A percentile compares a stretch with the other conserved stretches of the same genome.
These are phyloP conservation scores for Gymnoscopelus braueri DNA, from an alignment of 2,797 vertebrate species.

Conservation along the genomic window DNA sequence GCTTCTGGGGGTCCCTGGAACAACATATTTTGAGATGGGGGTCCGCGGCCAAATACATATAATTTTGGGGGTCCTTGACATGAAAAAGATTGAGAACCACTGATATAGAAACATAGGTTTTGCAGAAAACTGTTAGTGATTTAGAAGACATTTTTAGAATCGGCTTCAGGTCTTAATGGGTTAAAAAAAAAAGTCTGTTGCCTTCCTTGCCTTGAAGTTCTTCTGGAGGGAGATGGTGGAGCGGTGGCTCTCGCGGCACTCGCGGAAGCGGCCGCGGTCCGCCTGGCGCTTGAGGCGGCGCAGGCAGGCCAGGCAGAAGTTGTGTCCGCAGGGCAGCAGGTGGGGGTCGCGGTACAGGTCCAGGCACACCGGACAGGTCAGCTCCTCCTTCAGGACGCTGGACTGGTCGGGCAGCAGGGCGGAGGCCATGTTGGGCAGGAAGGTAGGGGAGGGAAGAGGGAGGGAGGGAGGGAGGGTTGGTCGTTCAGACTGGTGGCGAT, in stretches of 20 bases:
- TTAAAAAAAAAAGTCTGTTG: too few relatives aligned
- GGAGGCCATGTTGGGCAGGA: constrained; percentile 65
- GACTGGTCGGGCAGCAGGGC: constrained; percentile 55
- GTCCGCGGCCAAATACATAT: too few relatives aligned
- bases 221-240: constrained; percentile 64
- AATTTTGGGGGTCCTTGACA: too few relatives aligned
- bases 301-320: constrained; percentile 78
- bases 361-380: constrained; percentile 81
- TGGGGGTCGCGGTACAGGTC: constrained; percentile 78
- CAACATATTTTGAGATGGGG: too few relatives aligned
- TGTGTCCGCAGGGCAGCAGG: constrained; percentile 81
- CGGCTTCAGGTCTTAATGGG: too few relatives aligned
- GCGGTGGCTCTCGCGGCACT: constrained; percentile 76
- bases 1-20: too few relatives aligned
- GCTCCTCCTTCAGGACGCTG: constrained; percentile 77
- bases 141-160: too few relatives aligned
- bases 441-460: neutral
- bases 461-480: neutral
- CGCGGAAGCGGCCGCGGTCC: constrained; percentile 64
- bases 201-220: constrained; percentile 69
- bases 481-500: neutral
- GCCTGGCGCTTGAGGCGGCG: constrained; percentile 62
- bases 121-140: too few relatives aligned
- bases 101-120: too few relatives aligned
- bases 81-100: too few relatives aligned